Evolutionary conservation across 1,140 invertebrate genomes (phyloP), one percentile per base, ranked within the genome.

Genomic region (Trinorchestia longiramus): DNA sequence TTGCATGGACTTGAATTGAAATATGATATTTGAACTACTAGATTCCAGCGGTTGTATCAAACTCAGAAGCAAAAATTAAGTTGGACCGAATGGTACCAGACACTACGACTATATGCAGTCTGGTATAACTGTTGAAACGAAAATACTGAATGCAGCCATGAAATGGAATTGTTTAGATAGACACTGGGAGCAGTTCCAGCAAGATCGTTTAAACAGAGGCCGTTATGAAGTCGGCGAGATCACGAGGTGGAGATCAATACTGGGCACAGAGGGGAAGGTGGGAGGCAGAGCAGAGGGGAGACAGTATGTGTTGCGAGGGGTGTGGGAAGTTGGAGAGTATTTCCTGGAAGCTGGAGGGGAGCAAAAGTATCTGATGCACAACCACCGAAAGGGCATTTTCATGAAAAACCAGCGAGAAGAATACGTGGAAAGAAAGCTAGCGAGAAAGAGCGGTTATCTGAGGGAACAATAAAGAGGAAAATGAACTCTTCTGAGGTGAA

Each of bases 151-250:
- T 77, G 28, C 15, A 77, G 62, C 62, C 1, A 77, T 77, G 62
- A 77, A 77, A 77, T 77, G 8, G 62, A 77, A 1, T 77, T 3
- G 62, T 15, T 77, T 77, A 3, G 62, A 11, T 19, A 36, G 62
- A 77, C 15, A 36, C 28, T 77, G 28, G 1, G 62, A 77, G 62
- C 62, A 77, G 62, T 77, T 36, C 62, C 62, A 77, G 62, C 62
- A 28, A 77, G 62, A 77, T 77, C 62, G 62, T 77, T 77, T 77
- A 77, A 77, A 36, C 62, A 36, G 62, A 77, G 62, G 62, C 62
- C 62, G 62, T 77, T 77, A 77, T 77, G 62, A 77, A 77, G 62
- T 77, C 62, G 62, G 62, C 62, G 62, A 77, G 62, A 77, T 77
- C 62, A 77, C 62, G 62, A 36, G 28, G 11, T 28, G 62, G 15